These are phyloP conservation scores for Caenorhabditis japonica DNA, from an alignment of 2,888 invertebrate species.

Conservation along the genomic window DNA sequence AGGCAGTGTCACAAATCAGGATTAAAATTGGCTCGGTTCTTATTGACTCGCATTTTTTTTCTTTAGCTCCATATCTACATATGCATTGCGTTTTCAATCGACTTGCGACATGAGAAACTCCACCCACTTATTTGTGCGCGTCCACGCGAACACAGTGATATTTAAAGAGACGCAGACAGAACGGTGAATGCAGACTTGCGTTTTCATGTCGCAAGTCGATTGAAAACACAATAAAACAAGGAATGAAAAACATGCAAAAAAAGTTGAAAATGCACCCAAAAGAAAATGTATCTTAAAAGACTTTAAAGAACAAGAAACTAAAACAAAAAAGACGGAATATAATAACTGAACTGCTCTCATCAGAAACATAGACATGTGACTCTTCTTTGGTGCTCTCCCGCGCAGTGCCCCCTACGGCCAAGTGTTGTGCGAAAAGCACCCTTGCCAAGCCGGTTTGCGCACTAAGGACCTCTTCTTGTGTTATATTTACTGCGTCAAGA, in stretches of 20 bases:
- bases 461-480: conserved; percentile 48
- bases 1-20: conserved; percentile 32
- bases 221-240: no score
- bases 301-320: background rate
- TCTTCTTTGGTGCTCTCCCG: conserved; percentile 23
- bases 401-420: conserved; percentile 26
- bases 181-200: no score
- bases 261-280: conserved; percentile 18
- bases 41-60: no score
- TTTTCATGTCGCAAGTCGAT: no score
- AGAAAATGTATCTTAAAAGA: conserved; percentile 4
- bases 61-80: background rate
- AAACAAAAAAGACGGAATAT: conserved; percentile 4
- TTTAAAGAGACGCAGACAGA: no score
- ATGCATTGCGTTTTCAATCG: no score
- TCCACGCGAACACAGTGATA: no score
- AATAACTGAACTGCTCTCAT: no score
- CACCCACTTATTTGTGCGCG: no score
- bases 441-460: conserved; percentile 27
- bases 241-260: no score
- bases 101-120: no score
- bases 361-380: conserved; percentile 30
- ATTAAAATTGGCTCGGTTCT: conserved; percentile 27
- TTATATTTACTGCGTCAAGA: conserved; percentile 33
- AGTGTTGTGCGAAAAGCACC: conserved; percentile 41